Evolutionary conservation across 2,888 invertebrate genomes (phyloP).

Genomic region (Plusia festucae): DNA sequence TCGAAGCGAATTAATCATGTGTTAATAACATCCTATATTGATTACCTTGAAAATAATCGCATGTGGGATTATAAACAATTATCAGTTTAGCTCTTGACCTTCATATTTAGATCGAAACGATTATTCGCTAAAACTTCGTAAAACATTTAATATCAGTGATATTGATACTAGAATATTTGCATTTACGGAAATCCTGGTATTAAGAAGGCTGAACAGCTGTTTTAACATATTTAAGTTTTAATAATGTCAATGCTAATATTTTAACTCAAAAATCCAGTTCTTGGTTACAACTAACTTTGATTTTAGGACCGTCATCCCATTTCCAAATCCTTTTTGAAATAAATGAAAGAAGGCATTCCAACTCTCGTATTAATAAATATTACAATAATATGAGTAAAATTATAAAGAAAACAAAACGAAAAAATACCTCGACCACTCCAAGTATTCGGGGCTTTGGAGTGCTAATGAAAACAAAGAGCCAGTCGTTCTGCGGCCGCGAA

Average conservation of each 20-base stretch:
- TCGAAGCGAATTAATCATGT: slow-evolving; percentile 16
- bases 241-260: neutral
- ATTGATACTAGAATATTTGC: neutral
- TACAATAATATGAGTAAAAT: neutral
- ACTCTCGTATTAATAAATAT: neutral
- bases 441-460: slow-evolving; percentile 14
- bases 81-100: slow-evolving; percentile 13
- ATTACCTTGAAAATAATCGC: slow-evolving; percentile 21
- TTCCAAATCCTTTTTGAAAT: neutral
- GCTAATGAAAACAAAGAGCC: slow-evolving; percentile 8
- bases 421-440: slow-evolving; percentile 11
- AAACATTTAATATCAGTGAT: neutral
- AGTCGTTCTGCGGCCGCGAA: slow-evolving; percentile 35
- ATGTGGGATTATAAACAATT: slow-evolving; percentile 18
- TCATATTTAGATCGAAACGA: slow-evolving; percentile 20
- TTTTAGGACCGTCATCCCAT: neutral
- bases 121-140: neutral
- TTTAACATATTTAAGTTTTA: neutral
- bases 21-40: slow-evolving; percentile 12
- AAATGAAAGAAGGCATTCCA: neutral
- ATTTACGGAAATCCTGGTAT: neutral
- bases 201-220: neutral
- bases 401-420: slow-evolving; percentile 10
- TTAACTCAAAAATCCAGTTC: neutral
- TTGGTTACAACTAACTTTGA: neutral